Evolutionary conservation across 2,797 vertebrate genomes (phyloP).

Genomic region (Nasua narica): DNA sequence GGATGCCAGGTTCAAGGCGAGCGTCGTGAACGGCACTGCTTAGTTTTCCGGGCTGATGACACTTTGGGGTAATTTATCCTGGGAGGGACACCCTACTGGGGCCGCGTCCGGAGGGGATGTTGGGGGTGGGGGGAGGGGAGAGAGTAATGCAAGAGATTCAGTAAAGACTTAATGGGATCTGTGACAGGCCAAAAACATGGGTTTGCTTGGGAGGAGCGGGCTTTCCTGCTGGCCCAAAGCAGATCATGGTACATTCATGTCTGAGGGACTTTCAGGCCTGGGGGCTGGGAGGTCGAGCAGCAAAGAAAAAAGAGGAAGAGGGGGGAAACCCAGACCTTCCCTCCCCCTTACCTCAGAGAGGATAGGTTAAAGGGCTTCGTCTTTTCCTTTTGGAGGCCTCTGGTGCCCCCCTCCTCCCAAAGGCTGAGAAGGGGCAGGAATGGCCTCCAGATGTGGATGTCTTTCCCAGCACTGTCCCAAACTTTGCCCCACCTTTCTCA

Average conservation of each 20-base stretch:
- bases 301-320: background rate
- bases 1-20: background rate
- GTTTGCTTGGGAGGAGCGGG: background rate
- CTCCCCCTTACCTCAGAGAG: background rate
- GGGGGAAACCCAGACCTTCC: background rate
- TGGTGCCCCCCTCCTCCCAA: background rate
- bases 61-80: slow-evolving; percentile 48
- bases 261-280: slow-evolving; percentile 55
- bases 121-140: background rate
- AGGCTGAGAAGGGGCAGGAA: background rate
- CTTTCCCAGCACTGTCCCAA: background rate
- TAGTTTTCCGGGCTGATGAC: slow-evolving; percentile 51
- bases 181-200: background rate
- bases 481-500: slow-evolving; percentile 28
- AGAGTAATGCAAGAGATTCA: background rate
- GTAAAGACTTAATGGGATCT: background rate
- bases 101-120: background rate
- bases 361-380: background rate
- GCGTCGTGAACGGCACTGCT: background rate
- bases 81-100: background rate
- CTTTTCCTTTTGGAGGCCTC: slow-evolving; percentile 9
- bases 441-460: background rate
- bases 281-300: background rate
- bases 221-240: background rate
- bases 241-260: background rate